phyloP scores from a whole-genome alignment of 2,797 vertebrate species.

The Oreortyx pictus region DNA sequence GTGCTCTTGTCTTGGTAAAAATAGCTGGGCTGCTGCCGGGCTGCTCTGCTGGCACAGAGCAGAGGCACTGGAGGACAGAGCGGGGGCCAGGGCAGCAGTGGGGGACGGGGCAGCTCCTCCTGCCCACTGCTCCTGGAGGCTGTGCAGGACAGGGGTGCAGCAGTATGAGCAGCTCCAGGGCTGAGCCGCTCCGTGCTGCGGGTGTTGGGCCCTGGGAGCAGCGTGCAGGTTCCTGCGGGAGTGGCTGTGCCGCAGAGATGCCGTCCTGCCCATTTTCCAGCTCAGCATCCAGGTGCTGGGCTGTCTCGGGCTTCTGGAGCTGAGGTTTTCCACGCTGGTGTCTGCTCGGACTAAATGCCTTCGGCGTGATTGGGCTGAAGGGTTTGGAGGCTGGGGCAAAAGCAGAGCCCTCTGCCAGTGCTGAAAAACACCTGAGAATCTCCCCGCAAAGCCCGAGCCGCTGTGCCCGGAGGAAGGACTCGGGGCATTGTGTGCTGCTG shows the following conservation, averaged over 20 bases:
- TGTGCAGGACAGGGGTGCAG: too few relatives aligned
- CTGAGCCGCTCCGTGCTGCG: background rate
- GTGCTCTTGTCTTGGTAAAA: background rate
- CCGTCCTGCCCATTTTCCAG: background rate
- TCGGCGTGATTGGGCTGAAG: background rate
- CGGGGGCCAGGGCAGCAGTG: accelerated
- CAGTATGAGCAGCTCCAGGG: too few relatives aligned
- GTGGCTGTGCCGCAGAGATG: background rate
- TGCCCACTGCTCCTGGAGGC: background rate
- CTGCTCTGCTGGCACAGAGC: background rate
- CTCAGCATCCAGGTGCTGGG: background rate
- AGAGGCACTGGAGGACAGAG: background rate
- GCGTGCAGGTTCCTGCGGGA: background rate
- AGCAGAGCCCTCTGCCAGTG: background rate
- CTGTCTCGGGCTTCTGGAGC: background rate
- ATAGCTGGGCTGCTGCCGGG: background rate
- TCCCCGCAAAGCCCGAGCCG: too few relatives aligned
- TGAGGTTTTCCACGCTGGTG: background rate
- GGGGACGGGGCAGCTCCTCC: background rate
- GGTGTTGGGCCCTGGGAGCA: background rate
- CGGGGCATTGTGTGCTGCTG: background rate
- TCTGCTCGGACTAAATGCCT: background rate
- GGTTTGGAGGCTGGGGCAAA: background rate
- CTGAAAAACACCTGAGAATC: background rate
- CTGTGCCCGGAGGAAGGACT: background rate